These are phyloP conservation scores for Phaenicophaeus curvirostris DNA, from an alignment of 2,797 vertebrate genomes.

Conservation along the genomic window DNA sequence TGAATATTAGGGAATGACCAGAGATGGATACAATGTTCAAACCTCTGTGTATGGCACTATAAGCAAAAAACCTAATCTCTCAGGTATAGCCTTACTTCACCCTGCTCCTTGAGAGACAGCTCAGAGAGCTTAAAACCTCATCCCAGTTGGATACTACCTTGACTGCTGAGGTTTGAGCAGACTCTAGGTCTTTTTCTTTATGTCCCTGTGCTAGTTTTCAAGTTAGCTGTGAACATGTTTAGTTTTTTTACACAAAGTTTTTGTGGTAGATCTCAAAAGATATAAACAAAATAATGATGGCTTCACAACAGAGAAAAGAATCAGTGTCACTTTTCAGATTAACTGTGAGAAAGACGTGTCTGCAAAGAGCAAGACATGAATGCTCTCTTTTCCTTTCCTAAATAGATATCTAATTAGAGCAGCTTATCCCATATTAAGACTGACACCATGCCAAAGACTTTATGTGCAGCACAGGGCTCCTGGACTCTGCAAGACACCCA, in stretches of 20 bases:
- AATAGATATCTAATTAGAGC: neutral
- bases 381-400: neutral
- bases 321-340: neutral
- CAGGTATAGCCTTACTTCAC: neutral
- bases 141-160: neutral
- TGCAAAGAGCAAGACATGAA: neutral
- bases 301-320: neutral
- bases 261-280: neutral
- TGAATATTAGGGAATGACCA: neutral
- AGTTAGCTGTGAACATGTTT: neutral
- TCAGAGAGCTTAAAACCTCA: neutral
- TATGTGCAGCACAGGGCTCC: fast-evolving
- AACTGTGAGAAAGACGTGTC: neutral
- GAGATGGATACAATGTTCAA: neutral
- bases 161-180: neutral
- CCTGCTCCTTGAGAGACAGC: neutral
- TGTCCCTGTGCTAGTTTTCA: neutral
- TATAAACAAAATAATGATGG: neutral
- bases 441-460: neutral
- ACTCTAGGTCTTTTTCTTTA: neutral
- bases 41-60: neutral
- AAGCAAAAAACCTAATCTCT: neutral
- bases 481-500: neutral
- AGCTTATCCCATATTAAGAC: neutral
- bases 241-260: neutral